Evolutionary conservation across 1,140 invertebrate genomes (phyloP).

Genomic region (Geopemphigus sp.): DNA sequence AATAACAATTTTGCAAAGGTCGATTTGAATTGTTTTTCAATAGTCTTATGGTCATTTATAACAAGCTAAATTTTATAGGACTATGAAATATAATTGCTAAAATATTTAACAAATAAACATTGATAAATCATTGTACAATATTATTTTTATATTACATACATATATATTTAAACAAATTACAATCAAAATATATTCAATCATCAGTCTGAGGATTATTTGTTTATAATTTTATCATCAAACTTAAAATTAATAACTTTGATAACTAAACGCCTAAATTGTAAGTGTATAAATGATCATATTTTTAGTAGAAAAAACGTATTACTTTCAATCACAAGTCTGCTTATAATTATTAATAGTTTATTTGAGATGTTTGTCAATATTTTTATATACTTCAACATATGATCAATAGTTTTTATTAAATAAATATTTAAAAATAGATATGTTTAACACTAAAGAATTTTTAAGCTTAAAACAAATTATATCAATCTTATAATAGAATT

Average conservation of each 20-base stretch:
- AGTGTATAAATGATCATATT: neutral
- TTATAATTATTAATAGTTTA: neutral
- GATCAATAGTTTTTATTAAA: neutral
- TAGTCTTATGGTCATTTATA: no score
- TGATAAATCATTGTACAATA: neutral
- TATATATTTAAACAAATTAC: conserved; percentile 29
- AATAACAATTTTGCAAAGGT: no score
- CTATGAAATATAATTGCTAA: no score
- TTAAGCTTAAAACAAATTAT: neutral
- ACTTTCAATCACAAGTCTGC: neutral
- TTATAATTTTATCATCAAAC: conserved; percentile 24
- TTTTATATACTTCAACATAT: neutral
- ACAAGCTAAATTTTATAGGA: no score
- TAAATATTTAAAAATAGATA: neutral
- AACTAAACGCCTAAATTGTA: neutral
- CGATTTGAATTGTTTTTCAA: no score
- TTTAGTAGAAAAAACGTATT: neutral
- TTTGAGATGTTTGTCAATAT: neutral
- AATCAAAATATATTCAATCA: conserved; percentile 34
- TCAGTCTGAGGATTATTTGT: conserved; percentile 42
- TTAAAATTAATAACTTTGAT: conserved; percentile 39
- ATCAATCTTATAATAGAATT: no score
- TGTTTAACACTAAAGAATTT: neutral
- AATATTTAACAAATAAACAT: neutral
- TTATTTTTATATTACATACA: neutral